phyloP scores from a whole-genome alignment of 1,140 invertebrate genomes.

The Trichogramma pretiosum region DNA sequence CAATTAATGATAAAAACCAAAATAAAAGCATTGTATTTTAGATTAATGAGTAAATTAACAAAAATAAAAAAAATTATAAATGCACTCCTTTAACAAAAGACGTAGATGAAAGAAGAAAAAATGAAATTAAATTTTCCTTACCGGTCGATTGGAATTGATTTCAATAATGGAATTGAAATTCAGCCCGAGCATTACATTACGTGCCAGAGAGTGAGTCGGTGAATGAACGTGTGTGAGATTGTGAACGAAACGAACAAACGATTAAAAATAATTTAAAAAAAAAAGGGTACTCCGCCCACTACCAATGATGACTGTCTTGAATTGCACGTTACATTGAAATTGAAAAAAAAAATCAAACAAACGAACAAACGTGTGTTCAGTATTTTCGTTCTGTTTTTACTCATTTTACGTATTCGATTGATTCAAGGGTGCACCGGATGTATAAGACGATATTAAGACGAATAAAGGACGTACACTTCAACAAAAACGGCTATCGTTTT shows the following conservation, averaged over 20 bases:
- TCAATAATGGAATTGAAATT: too few species aligned
- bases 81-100: too few species aligned
- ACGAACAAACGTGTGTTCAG: too few species aligned
- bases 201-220: not conserved
- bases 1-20: not conserved
- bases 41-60: too few species aligned
- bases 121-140: not conserved
- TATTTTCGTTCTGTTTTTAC: constrained; percentile 9
- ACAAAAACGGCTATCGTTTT: too few species aligned
- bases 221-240: not conserved
- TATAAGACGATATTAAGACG: constrained; percentile 33
- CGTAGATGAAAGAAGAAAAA: too few species aligned
- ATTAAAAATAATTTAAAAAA: not conserved
- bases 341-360: not conserved
- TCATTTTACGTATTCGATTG: constrained; percentile 15
- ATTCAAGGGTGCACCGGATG: constrained; percentile 27
- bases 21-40: not conserved
- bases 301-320: not conserved
- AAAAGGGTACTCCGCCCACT: not conserved
- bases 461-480: constrained; percentile 38
- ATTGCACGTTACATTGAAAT: too few species aligned
- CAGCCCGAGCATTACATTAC: too few species aligned
- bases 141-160: constrained; percentile 4
- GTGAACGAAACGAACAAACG: not conserved
- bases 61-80: not conserved